A percentile compares a stretch with the other conserved stretches of the same genome.
Evolutionary conservation across 2,797 vertebrate genomes (phyloP).

Genomic region (Pelodytes ibericus): DNA sequence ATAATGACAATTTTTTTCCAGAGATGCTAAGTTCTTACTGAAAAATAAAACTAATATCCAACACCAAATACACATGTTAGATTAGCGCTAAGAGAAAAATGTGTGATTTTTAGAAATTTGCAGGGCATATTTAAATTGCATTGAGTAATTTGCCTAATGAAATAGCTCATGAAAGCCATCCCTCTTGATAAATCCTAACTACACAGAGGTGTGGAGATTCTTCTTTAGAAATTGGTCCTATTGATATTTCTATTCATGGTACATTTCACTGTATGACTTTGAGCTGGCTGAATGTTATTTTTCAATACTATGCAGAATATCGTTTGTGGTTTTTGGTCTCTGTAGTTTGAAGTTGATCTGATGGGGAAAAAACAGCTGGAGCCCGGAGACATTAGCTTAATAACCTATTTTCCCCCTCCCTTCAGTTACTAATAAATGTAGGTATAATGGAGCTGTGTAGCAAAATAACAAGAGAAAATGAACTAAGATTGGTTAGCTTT

Average conservation of each 20-base stretch:
- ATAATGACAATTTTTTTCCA: no score
- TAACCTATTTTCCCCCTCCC: slow-evolving; percentile 40
- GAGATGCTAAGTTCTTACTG: slow-evolving; percentile 2
- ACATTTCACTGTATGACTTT: slow-evolving; percentile 32
- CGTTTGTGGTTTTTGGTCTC: slow-evolving; percentile 25
- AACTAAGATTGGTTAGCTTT: neutral
- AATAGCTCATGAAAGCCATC: slow-evolving; percentile 19
- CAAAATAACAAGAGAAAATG: slow-evolving; percentile 26
- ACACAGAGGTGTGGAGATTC: slow-evolving; percentile 23
- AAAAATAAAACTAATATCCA: slow-evolving; percentile 16
- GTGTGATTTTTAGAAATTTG: neutral
- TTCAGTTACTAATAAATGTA: slow-evolving; percentile 43
- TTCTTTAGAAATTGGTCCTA: slow-evolving; percentile 27
- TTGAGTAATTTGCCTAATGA: slow-evolving; percentile 29
- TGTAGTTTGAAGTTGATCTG: slow-evolving; percentile 26
- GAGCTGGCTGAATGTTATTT: slow-evolving; percentile 32
- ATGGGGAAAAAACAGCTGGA: slow-evolving; percentile 45
- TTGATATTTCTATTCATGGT: slow-evolving; percentile 14
- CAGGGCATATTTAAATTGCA: slow-evolving; percentile 12
- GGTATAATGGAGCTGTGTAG: slow-evolving; percentile 25
- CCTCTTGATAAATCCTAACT: slow-evolving; percentile 11
- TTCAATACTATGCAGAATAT: slow-evolving; percentile 12
- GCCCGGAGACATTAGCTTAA: slow-evolving; percentile 47
- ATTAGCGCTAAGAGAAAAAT: slow-evolving; percentile 11
- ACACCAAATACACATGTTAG: slow-evolving; percentile 7